These are phyloP conservation scores for Heliothis virescens DNA, from an alignment of 1,140 invertebrate species.

Conservation along the genomic window DNA sequence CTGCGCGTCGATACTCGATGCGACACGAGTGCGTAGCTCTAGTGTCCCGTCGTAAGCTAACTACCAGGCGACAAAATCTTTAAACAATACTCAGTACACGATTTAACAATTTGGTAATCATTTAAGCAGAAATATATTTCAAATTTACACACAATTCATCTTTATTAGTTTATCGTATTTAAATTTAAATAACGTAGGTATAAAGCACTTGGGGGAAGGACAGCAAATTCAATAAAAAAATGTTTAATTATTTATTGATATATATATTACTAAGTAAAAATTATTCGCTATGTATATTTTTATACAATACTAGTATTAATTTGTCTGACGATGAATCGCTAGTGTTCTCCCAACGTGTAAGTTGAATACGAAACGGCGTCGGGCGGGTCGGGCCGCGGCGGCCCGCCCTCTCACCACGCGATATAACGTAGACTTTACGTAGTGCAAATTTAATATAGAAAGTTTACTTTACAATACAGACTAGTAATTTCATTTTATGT, in stretches of 20 bases:
- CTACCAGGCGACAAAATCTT: conserved; percentile 78
- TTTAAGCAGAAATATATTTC: conserved; percentile 82
- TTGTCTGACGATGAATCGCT: conserved; percentile 84
- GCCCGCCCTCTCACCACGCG: conserved; percentile 70
- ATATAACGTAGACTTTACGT: conserved; percentile 79
- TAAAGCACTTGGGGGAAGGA: conserved; percentile 87
- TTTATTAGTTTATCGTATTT: conserved; percentile 84
- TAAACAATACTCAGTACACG: conserved; percentile 74
- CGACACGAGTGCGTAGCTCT: not conserved
- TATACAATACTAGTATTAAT: conserved; percentile 84
- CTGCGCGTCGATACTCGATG: conserved; percentile 20
- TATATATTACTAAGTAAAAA: conserved; percentile 86
- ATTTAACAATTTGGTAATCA: conserved; percentile 81
- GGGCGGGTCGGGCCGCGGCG: conserved; percentile 47
- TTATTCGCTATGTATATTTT: conserved; percentile 86
- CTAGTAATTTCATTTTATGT: conserved; percentile 85
- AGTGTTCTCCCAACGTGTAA: conserved; percentile 81
- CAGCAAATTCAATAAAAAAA: conserved; percentile 87
- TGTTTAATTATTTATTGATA: conserved; percentile 85
- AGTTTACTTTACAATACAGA: conserved; percentile 84
- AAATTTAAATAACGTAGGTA: conserved; percentile 86
- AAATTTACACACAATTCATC: conserved; percentile 84
- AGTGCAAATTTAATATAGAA: conserved; percentile 86
- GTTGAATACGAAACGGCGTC: conserved; percentile 74
- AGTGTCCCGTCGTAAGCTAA: conserved; percentile 34